Evolutionary conservation across 2,113 vertebrate genomes (phyloP).

Genomic region (Pseudopipra pipra): DNA sequence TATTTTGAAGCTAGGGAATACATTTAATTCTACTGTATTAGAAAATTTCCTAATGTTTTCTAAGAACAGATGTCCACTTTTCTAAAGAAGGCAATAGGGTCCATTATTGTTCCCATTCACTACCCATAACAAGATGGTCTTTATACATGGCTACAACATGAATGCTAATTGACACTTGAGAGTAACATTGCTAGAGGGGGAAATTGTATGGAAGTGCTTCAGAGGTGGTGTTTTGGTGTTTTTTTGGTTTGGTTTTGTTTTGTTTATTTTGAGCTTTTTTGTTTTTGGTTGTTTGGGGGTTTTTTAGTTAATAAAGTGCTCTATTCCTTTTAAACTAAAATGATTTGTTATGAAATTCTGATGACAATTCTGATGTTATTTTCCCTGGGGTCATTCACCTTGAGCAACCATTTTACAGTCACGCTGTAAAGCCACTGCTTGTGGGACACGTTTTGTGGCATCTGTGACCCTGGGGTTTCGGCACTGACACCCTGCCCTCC

Average conservation of each 20-base stretch:
- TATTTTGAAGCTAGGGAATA: background rate
- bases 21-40: background rate
- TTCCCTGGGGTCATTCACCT: background rate
- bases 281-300: background rate
- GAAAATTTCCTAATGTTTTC: background rate
- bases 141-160: background rate
- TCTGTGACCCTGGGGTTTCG: background rate
- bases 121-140: background rate
- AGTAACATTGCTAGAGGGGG: background rate
- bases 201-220: background rate
- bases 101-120: background rate
- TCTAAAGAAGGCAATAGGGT: background rate
- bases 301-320: background rate
- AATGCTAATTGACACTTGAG: background rate
- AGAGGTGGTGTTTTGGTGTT: background rate
- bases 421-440: background rate
- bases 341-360: background rate
- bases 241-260: background rate
- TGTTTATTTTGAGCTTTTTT: too few relatives aligned
- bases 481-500: background rate
- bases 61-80: background rate
- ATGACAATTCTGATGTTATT: background rate
- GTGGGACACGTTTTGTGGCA: background rate
- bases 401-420: background rate
- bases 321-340: background rate